phyloP scores from a whole-genome alignment of 1,140 invertebrate species.

The Anastrepha ludens region DNA sequence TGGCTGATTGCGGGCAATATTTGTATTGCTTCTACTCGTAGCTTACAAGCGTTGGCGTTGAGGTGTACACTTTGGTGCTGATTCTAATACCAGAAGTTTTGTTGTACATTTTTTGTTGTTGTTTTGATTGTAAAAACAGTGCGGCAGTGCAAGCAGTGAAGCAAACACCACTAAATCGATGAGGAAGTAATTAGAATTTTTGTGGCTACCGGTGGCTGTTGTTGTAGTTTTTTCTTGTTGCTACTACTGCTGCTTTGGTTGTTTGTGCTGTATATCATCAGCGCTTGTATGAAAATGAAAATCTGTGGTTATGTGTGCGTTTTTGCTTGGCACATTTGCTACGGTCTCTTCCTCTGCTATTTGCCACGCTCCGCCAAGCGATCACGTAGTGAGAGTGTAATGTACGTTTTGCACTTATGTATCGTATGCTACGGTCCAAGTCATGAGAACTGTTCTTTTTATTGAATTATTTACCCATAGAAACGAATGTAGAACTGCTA shows the following conservation, averaged over 20 bases:
- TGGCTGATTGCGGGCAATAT: background rate
- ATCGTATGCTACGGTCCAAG: background rate
- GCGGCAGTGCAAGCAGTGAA: conserved; percentile 24
- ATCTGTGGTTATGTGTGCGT: background rate
- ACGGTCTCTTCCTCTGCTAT: background rate
- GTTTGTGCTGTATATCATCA: conserved; percentile 4
- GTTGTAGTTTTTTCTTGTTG: background rate
- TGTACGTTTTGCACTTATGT: background rate
- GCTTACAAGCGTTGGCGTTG: background rate
- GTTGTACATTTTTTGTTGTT: background rate
- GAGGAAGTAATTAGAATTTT: conserved; percentile 53
- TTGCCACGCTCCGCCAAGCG: background rate
- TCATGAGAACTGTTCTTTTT: background rate
- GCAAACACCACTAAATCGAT: conserved; percentile 26
- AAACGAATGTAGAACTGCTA: too few species aligned
- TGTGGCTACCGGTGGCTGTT: background rate
- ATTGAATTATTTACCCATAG: background rate
- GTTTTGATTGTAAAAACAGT: background rate
- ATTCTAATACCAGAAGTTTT: background rate
- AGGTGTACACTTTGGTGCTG: background rate
- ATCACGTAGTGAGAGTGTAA: background rate
- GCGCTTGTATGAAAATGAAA: conserved; percentile 25
- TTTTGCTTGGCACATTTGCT: background rate
- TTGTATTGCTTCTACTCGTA: background rate
- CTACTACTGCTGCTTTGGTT: background rate